phyloP scores from a whole-genome alignment of 2,888 invertebrate genomes.

The Saturnia japonica region DNA sequence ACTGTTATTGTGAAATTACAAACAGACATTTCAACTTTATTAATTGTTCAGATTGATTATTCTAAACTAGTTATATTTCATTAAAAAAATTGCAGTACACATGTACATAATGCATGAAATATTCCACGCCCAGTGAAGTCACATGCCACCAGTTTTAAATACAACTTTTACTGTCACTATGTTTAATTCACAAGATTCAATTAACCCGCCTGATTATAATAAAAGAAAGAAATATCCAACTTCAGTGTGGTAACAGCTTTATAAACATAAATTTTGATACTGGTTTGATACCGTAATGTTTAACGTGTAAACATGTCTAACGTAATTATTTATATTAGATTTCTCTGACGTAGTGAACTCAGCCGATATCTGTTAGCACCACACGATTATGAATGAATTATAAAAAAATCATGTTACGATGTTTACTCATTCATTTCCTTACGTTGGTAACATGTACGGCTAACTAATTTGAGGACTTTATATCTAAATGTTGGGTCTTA shows the following conservation, averaged over 20 bases:
- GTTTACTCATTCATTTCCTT: not conserved
- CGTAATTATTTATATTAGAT: constrained; percentile 20
- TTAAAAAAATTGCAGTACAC: no score
- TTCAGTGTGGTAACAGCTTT: constrained; percentile 5
- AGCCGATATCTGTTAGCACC: not conserved
- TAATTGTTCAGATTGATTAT: no score
- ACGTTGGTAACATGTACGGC: not conserved
- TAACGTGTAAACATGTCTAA: constrained; percentile 17
- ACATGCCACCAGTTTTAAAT: no score
- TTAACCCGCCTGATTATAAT: not conserved
- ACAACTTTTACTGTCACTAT: no score
- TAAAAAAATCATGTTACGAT: not conserved
- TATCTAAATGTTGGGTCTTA: not conserved
- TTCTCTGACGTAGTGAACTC: constrained; percentile 16
- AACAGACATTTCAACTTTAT: no score
- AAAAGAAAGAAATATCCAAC: not conserved
- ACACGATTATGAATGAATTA: not conserved
- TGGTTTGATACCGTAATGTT: constrained; percentile 13
- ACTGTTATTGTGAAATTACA: no score
- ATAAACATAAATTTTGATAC: constrained; percentile 11
- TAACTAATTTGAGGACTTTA: not conserved
- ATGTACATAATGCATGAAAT: no score
- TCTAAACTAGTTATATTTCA: no score
- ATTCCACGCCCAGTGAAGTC: no score
- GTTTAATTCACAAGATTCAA: no score